Conservation (phyloP, 2,797 vertebrate species). For the Chelmon rostratus region DNA sequence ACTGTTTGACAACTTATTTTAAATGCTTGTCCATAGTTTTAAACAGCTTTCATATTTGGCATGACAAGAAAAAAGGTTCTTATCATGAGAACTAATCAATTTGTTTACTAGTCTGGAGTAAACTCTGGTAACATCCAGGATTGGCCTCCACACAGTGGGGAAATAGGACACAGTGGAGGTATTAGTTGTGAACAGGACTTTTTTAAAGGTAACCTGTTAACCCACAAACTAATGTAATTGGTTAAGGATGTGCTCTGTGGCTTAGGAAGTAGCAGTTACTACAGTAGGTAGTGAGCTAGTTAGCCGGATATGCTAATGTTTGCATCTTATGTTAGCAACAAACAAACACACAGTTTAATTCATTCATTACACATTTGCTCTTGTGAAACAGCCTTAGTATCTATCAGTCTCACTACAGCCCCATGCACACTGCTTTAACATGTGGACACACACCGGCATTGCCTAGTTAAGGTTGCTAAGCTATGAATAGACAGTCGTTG, state of each 20-base stretch:
- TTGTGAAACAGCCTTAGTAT: background rate
- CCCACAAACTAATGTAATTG: background rate
- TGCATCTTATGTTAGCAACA: background rate
- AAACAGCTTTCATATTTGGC: background rate
- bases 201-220: background rate
- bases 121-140: background rate
- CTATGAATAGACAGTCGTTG: background rate
- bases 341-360: background rate
- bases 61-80: background rate
- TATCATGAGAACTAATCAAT: background rate
- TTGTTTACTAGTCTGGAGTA: background rate
- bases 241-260: background rate
- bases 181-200: background rate
- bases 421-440: background rate
- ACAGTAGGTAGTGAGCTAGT: background rate
- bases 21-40: background rate
- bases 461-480: background rate
- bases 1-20: background rate
- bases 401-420: background rate
- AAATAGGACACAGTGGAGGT: background rate
- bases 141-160: background rate
- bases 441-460: background rate
- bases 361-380: background rate
- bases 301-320: background rate
- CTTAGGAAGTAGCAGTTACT: background rate